Percentiles rank a stretch among this genome's conserved stretches.
phyloP scores from a whole-genome alignment of 2,797 vertebrate species.

The Pseudomugil gertrudae region DNA sequence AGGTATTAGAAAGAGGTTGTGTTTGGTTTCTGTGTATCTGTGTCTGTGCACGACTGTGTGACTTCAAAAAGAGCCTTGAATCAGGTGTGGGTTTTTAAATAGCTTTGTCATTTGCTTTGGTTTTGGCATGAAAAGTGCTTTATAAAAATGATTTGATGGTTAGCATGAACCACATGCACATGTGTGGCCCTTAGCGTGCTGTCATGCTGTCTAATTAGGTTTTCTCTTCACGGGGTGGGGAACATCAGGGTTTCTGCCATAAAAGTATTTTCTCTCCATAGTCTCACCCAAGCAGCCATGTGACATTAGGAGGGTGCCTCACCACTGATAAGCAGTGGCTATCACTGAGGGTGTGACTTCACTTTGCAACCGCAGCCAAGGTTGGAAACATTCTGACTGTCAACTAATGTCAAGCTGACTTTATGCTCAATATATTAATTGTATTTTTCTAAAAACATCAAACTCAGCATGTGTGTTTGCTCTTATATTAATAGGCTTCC shows the following conservation, averaged over 20 bases:
- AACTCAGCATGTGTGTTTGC: background rate
- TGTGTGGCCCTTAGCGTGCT: conserved; percentile 58
- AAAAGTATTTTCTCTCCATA: conserved; percentile 21
- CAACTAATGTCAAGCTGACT: background rate
- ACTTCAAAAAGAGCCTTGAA: too few relatives aligned
- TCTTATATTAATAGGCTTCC: conserved; percentile 12
- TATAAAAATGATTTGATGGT: too few relatives aligned
- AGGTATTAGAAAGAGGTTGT: too few relatives aligned
- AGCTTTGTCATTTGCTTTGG: too few relatives aligned
- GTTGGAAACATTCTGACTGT: conserved; percentile 26
- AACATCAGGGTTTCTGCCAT: conserved; percentile 39
- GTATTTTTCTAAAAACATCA: conserved; percentile 4
- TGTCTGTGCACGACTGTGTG: too few relatives aligned
- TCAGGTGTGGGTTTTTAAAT: too few relatives aligned
- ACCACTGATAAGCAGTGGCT: conserved; percentile 16
- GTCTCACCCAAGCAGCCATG: conserved; percentile 34
- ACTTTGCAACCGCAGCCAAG: conserved; percentile 44
- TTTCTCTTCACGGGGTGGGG: conserved; percentile 18
- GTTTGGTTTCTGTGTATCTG: too few relatives aligned
- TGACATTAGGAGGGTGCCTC: conserved; percentile 15
- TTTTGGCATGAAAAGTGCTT: too few relatives aligned
- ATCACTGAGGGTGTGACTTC: conserved; percentile 38
- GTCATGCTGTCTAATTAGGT: conserved; percentile 60
- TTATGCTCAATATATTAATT: conserved; percentile 4
- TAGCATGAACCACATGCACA: conserved; percentile 46